phyloP scores from a whole-genome alignment of 2,888 invertebrate species.

The Spicauda simplicius region DNA sequence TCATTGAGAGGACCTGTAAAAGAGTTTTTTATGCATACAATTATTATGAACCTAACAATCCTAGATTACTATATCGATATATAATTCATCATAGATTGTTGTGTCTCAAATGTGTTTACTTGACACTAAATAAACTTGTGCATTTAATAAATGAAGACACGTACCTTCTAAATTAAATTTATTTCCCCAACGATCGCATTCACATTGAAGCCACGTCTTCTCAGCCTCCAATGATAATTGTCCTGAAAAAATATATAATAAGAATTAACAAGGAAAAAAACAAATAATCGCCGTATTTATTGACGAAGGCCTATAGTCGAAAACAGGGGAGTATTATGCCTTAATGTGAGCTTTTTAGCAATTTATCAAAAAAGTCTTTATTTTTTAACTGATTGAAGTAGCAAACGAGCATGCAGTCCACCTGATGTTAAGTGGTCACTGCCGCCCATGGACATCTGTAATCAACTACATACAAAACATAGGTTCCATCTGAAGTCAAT shows the following conservation, averaged over 20 bases:
- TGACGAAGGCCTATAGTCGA: too few relatives aligned
- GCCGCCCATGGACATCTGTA: too few relatives aligned
- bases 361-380: too few relatives aligned
- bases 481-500: too few relatives aligned
- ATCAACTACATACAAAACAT: too few relatives aligned
- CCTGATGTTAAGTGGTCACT: too few relatives aligned
- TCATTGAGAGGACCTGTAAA: constrained; percentile 75
- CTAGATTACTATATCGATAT: neutral
- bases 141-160: constrained; percentile 18
- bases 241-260: constrained; percentile 79
- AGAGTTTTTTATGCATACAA: constrained; percentile 49
- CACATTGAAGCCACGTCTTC: constrained; percentile 95
- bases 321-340: too few relatives aligned
- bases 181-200: constrained; percentile 95
- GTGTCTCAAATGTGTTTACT: neutral
- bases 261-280: too few relatives aligned
- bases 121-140: neutral
- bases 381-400: too few relatives aligned
- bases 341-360: too few relatives aligned
- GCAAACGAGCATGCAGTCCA: too few relatives aligned
- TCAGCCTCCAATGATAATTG: constrained; percentile 95
- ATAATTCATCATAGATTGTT: neutral
- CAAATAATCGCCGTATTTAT: too few relatives aligned
- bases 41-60: neutral
- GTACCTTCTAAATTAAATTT: constrained; percentile 93